A percentile compares a stretch with the other conserved stretches of the same genome.
Evolutionary conservation across 2,888 invertebrate genomes (phyloP).

Genomic region (Unio delphinus): DNA sequence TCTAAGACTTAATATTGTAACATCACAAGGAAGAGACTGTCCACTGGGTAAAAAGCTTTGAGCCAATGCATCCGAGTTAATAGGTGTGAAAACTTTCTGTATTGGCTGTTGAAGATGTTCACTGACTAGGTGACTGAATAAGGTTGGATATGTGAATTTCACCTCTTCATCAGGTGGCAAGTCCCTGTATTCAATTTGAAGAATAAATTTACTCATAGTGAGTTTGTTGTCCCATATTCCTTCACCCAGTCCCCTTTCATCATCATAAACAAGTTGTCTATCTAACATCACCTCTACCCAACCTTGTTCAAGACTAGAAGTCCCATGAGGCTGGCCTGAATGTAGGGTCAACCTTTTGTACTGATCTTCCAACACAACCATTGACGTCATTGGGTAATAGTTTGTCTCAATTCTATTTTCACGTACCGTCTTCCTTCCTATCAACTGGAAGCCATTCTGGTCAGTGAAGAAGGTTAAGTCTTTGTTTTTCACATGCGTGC

Average conservation of each 20-base stretch:
- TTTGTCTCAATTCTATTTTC: constrained; percentile 62
- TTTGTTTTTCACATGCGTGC: constrained; percentile 49
- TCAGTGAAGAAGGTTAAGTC: constrained; percentile 63
- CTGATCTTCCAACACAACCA: constrained; percentile 62
- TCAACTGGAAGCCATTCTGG: constrained; percentile 66
- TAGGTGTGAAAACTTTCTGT: constrained; percentile 40
- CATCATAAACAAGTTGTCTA: constrained; percentile 63
- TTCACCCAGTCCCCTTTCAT: constrained; percentile 65
- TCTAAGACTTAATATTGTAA: constrained; percentile 49
- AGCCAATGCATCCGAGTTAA: constrained; percentile 45
- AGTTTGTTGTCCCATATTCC: constrained; percentile 64
- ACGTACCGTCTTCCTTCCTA: constrained; percentile 56
- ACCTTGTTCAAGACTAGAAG: constrained; percentile 57
- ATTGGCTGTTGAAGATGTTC: constrained; percentile 55
- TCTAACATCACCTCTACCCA: constrained; percentile 69
- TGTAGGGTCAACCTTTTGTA: constrained; percentile 57
- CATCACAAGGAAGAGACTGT: constrained; percentile 58
- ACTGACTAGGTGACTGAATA: constrained; percentile 37
- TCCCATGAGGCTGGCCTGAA: constrained; percentile 66
- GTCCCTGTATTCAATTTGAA: constrained; percentile 54
- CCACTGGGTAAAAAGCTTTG: constrained; percentile 34
- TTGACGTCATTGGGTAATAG: constrained; percentile 67
- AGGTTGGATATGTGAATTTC: constrained; percentile 45
- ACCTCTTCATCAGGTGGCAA: constrained; percentile 7
- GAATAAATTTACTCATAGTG: constrained; percentile 52